Evolutionary conservation across 2,888 invertebrate species (phyloP).

Genomic region (Caenorhabditis becei): DNA sequence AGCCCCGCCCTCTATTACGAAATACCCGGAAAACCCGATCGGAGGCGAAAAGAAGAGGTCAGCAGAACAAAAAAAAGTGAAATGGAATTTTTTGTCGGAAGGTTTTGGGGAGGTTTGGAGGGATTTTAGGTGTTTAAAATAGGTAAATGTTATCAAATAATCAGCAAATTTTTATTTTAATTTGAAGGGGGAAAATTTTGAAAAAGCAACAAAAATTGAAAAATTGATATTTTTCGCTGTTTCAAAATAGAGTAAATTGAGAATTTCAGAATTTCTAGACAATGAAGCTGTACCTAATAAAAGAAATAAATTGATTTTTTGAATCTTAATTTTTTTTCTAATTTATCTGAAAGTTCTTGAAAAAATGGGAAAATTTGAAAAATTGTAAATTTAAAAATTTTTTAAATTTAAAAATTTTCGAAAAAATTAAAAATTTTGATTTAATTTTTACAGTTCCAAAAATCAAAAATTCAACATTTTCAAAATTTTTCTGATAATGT

Average conservation of each 20-base stretch:
- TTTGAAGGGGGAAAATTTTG: too few species aligned
- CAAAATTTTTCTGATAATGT: background rate
- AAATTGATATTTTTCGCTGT: background rate
- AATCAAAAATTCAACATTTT: background rate
- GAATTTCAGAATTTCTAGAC: background rate
- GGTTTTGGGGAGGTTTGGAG: too few species aligned
- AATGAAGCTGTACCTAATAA: background rate
- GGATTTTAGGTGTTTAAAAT: too few species aligned
- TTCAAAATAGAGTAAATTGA: too few species aligned
- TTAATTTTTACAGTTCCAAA: background rate
- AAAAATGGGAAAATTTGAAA: background rate
- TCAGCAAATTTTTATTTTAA: too few species aligned
- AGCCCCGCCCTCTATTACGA: too few species aligned
- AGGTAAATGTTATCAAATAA: too few species aligned
- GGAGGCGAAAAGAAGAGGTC: too few species aligned
- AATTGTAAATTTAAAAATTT: background rate
- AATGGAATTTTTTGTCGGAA: too few species aligned
- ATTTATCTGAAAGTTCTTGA: background rate
- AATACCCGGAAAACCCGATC: too few species aligned
- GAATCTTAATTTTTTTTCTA: background rate
- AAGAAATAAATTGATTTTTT: background rate
- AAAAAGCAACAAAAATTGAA: background rate
- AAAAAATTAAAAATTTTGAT: background rate
- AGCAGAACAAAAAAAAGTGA: too few species aligned
- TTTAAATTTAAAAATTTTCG: slow-evolving; percentile 1